Base-by-base conservation (phyloP, 2,888 invertebrate species). In the Coelogynopora nodosa region DNA sequence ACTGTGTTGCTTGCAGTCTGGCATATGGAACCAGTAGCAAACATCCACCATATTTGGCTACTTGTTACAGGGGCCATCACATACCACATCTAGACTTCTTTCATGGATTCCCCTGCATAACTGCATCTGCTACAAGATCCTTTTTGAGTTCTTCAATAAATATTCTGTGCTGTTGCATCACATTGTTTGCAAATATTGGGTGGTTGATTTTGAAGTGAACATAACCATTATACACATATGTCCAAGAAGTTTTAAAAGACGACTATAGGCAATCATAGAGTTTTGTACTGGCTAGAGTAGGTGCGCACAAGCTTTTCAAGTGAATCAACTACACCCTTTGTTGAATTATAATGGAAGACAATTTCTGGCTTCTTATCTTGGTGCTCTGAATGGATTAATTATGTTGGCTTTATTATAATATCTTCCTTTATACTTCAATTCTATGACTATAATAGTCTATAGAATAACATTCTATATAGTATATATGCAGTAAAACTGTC, bases 81-180 rank as follows among this genome's bases (percentile, higher is more conserved):
- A 74, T 26, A 74, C 74, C 74, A 74, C 74, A 74, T 74, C 10
- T 10, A 74, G 74, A 74, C 74, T 26, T 74, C 23, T 74, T 74
- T 10, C 27, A 26, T 23, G 74, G 18, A 74, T 74, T 74, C 27
- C 74, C 2, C 74, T 74, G 74, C 2, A 26, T 74, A 74, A 74
- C 23, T 26, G 74, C 74, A 74, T 23, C 23, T n/a, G 74, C 74
- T 74, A 74, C 74, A 74, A 74, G 74, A n/a, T 74, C 74, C 74
- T 74, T 23, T 74, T 26, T 26, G 74, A 74, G 74, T 2, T 74
- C 5, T 74, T 74, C 74, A 26, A 74, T 74, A 23, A 74, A 74
- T 74, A 74, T 74, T 74, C 74, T 74, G 2, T 26, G 74, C 23
- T 74, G 18, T 13, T 26, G 74, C 2, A 2, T n/a, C 74, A 23